Conservation (phyloP, 92 coral and sea anemone genomes). For the Epizoanthus ramosus region DNA sequence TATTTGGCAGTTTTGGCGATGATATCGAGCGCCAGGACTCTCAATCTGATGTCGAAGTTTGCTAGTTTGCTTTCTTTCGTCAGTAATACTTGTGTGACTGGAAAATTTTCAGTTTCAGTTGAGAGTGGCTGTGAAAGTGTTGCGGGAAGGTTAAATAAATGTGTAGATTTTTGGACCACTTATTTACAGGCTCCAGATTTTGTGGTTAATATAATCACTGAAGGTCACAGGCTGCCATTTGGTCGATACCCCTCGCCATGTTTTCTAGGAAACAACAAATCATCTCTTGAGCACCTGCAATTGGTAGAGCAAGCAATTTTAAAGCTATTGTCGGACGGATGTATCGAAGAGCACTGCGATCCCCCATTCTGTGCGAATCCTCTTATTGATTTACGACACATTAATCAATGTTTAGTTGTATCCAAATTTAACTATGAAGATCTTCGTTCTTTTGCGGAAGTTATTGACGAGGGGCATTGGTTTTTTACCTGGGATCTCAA, state of each 20-base stretch:
- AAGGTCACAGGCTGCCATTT: conserved; percentile 44
- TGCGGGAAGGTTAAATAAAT: neutral
- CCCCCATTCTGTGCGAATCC: too few species aligned
- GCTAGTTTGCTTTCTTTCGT: too few species aligned
- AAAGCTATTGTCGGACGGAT: too few species aligned
- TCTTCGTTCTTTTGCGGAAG: conserved; percentile 12
- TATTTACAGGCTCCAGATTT: conserved; percentile 25
- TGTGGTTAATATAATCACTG: conserved; percentile 25
- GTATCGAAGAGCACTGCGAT: too few species aligned
- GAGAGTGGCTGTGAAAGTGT: too few species aligned
- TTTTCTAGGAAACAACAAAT: conserved; percentile 22
- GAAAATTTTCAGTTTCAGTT: too few species aligned
- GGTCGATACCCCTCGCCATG: conserved; percentile 26
- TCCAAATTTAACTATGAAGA: conserved; percentile 25
- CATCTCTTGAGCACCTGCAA: neutral
- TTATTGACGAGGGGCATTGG: neutral
- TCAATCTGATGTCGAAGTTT: too few species aligned
- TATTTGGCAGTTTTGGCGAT: too few species aligned
- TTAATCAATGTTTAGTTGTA: conserved; percentile 12
- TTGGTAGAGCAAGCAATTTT: conserved; percentile 1
- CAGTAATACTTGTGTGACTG: too few species aligned
- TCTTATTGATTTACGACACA: neutral
- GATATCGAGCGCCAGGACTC: too few species aligned
- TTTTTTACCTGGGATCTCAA: conserved; percentile 24
- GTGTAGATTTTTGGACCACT: neutral